Evolutionary conservation across 2,797 vertebrate species (phyloP), one percentile per base, ranked within the genome.

Genomic region (Platyrinchus mystaceus): DNA sequence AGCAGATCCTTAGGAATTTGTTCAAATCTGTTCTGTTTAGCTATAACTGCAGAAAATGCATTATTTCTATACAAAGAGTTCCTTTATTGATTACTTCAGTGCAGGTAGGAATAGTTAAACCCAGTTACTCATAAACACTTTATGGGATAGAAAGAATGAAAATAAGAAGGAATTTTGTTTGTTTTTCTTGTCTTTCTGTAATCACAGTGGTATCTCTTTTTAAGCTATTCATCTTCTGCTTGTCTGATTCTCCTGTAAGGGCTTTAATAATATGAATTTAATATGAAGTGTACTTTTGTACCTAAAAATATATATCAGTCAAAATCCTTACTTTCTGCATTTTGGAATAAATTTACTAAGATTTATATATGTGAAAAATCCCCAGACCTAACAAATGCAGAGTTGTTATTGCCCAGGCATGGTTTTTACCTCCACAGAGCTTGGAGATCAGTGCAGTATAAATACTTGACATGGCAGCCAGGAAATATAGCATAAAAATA

Each of bases 201-300:
- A 87, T 93, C 74, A 58, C 67, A 90, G 10, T 70, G 41, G 59
- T 93, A 82, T 91, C 55, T 86, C 62, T 93, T 93, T 78, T 87
- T 84, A 88, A 91, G 90, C 59, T 87, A 90, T 56, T 90, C 49
- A 63, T 90, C 84, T 88, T 94, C 56, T 95, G 67, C 87, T 94
- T 27, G 10, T 41, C 27, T 94, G 93, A 84, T 73, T 93, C 36
- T 88, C 67, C 81, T 90, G 24, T 90, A 93, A 84, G n/a, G 60
- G 39, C 39, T 90, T 95, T 76, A 90, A 86, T 89, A 94, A 80
- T 52, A 86, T 5, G 7, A 86, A 84, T 93, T 91, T 86, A 79
- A 60, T 79, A 86, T 58, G 41, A 94, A 82, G 36, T 28, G 55
- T 84, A 79, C 27, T 27, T 84, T 93, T 94, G 56, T 90, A 76